Percentiles rank a stretch among this genome's conserved stretches.
These are phyloP conservation scores for Thelaira solivaga DNA, from an alignment of 2,888 invertebrate species.

Conservation along the genomic window DNA sequence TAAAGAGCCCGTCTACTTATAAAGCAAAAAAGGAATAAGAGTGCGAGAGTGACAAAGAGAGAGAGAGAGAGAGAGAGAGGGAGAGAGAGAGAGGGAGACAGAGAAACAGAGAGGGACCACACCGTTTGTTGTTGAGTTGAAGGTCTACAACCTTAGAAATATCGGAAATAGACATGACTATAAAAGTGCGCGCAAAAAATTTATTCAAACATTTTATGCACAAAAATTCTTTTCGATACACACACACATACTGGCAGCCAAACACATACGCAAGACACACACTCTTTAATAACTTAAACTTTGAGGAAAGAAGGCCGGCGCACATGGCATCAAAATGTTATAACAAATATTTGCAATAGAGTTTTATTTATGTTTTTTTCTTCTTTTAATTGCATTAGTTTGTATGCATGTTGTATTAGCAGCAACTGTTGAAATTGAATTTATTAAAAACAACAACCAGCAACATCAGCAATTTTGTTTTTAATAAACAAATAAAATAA, in stretches of 20 bases:
- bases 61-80: no score
- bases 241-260: no score
- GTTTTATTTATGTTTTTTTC: neutral
- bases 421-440: no score
- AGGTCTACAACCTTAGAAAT: conserved; percentile 62
- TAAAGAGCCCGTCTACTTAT: conserved; percentile 21
- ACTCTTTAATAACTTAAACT: neutral
- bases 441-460: no score
- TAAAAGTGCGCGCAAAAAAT: conserved; percentile 47
- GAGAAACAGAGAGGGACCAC: conserved; percentile 27
- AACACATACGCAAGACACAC: no score
- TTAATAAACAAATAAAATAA: conserved; percentile 29
- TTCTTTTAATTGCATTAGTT: neutral
- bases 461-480: conserved; percentile 8
- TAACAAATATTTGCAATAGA: neutral
- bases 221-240: neutral
- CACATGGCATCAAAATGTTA: conserved; percentile 53
- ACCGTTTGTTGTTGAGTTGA: conserved; percentile 46
- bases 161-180: conserved; percentile 60
- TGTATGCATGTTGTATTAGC: no score
- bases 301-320: conserved; percentile 19
- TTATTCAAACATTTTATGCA: conserved; percentile 17
- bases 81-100: no score
- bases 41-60: no score
- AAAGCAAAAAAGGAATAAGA: neutral